A percentile compares a stretch with the other conserved stretches of the same genome.
phyloP scores from a whole-genome alignment of 2,113 vertebrate genomes.

The Dicentrarchus labrax region DNA sequence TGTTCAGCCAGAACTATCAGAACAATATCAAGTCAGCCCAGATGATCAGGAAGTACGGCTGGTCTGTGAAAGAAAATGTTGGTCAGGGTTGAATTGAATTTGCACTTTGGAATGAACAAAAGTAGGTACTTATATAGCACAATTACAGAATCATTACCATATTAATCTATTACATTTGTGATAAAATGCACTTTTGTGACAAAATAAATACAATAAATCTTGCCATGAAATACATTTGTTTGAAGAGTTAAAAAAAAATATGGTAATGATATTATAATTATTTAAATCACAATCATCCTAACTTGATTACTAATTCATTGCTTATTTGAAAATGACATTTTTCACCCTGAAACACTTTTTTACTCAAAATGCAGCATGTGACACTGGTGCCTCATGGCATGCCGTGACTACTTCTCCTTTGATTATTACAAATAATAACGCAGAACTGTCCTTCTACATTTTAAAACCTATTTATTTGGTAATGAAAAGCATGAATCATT shows the following conservation, averaged over 20 bases:
- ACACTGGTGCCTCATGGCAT: not conserved
- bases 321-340: slow-evolving; percentile 24
- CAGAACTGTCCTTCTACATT: not conserved
- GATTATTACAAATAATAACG: not conserved
- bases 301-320: not conserved
- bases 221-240: slow-evolving; percentile 1
- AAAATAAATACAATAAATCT: slow-evolving; percentile 16
- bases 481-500: slow-evolving; percentile 1
- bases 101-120: slow-evolving; percentile 22
- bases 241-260: slow-evolving; percentile 11
- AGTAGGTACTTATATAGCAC: slow-evolving; percentile 3
- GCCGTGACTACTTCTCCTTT: not conserved
- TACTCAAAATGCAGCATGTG: not conserved
- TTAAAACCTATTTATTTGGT: not conserved
- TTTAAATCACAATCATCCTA: not conserved
- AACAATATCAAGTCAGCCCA: slow-evolving; percentile 41
- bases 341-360: not conserved
- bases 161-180: not conserved
- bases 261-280: slow-evolving; percentile 1
- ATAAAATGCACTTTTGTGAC: slow-evolving; percentile 19
- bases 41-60: slow-evolving; percentile 46
- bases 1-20: slow-evolving; percentile 26
- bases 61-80: slow-evolving; percentile 65
- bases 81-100: slow-evolving; percentile 43
- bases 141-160: slow-evolving; percentile 33